Base-by-base conservation (phyloP, 2,797 vertebrate genomes). In the Poecile montanus region DNA sequence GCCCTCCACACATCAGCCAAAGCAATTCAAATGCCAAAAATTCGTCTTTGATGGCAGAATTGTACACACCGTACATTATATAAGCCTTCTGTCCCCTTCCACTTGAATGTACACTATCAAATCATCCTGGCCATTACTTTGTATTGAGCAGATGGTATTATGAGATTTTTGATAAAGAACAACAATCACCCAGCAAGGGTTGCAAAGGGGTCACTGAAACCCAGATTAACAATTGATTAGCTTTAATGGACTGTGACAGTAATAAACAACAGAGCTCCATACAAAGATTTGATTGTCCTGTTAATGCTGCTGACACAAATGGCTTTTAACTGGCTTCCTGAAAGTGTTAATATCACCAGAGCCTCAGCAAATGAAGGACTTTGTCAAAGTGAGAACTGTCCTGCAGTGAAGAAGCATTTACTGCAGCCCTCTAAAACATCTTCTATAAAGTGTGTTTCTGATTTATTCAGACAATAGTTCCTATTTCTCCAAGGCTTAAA, bases 191-290 rank as follows among this genome's bases (percentile, higher is more conserved):
- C 83, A 89, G 92, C 77, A 96, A 96, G 88, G 96, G 97, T 97
- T 97, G 89, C 92, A 81, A 77, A 97, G 95, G 94, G 97, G 97
- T 97, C 96, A 87, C 87, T 32, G 70, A 89, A 97, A 97, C 96
- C 91, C 77, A 97, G 97, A 98, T 98, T 98, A 98, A 97, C 97
- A 97, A 98, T 97, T 98, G 98, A 98, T 98, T 98, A 97, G 96
- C 95, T 97, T 97, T 98, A 98, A 98, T 98, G 98, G 97, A 96
- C 95, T 93, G 1, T 97, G 94, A 75, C 71, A 91, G 95, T 96
- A 97, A 98, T 98, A 98, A 98, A 98, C 95, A 96, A 93, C 94
- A 78, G 92, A 96, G 93, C 71, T 84, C 10, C 91, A 93, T 93
- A 95, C 95, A 95, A 91, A 97, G 89, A 93, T 95, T 95, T 96